Evolutionary conservation across 2,113 vertebrate species (phyloP).

Genomic region (Cyanoliseus patagonus): DNA sequence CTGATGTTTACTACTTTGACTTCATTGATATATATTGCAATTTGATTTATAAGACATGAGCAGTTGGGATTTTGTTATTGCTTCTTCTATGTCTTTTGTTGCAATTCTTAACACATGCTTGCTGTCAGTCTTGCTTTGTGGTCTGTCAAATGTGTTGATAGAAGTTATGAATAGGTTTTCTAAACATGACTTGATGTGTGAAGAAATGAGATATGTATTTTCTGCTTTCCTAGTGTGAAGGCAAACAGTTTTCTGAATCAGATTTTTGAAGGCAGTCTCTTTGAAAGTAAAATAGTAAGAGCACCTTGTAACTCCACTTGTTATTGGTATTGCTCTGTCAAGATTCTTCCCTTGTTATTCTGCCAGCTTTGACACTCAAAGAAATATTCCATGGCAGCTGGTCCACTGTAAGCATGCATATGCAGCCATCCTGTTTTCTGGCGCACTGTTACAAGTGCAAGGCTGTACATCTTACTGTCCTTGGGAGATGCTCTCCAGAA

Average conservation of each 20-base stretch:
- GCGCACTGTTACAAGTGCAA: neutral
- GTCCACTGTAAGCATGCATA: neutral
- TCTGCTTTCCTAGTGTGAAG: neutral
- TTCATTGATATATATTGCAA: neutral
- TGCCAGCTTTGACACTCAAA: neutral
- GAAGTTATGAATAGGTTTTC: conserved; percentile 51
- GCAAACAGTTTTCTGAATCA: neutral
- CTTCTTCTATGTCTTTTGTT: conserved; percentile 23
- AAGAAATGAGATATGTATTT: neutral
- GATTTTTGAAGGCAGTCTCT: neutral
- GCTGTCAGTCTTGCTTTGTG: conserved; percentile 43
- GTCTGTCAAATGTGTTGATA: conserved; percentile 45
- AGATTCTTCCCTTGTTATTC: neutral
- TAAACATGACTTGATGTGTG: conserved; percentile 50
- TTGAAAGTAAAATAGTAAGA: neutral
- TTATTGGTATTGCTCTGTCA: neutral
- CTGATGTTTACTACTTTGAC: neutral
- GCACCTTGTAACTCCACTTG: neutral
- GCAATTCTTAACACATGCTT: conserved; percentile 39
- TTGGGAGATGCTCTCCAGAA: neutral
- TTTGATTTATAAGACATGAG: neutral
- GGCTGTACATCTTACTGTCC: neutral
- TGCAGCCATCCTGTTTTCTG: neutral
- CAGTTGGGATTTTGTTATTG: neutral
- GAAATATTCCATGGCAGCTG: neutral